Conservation (phyloP, 2,113 vertebrate species). For the Clarias macrocephalus region DNA sequence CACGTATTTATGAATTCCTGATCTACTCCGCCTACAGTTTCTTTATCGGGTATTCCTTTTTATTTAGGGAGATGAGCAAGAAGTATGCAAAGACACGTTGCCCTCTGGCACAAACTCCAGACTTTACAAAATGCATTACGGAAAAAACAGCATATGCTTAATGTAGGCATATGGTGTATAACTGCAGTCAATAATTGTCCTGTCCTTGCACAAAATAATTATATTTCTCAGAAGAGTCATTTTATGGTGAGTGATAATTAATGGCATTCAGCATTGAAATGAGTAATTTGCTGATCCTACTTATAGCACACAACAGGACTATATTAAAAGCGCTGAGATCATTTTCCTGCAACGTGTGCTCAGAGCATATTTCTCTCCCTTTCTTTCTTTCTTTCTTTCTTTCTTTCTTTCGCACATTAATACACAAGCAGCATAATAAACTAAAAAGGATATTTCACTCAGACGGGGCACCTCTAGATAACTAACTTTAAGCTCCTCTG, state of each 20-base stretch:
- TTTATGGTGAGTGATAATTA: slow-evolving; percentile 49
- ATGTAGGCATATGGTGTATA: slow-evolving; percentile 33
- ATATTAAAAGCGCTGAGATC: slow-evolving; percentile 40
- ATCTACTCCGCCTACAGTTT: background rate
- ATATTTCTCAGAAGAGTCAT: slow-evolving; percentile 44
- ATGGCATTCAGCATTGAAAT: slow-evolving; percentile 40
- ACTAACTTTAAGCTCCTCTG: no score
- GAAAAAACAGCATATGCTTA: slow-evolving; percentile 15
- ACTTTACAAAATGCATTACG: slow-evolving; percentile 4
- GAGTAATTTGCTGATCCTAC: slow-evolving; percentile 31
- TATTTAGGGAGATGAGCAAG: background rate
- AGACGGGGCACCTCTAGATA: slow-evolving; percentile 35
- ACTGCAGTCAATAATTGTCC: slow-evolving; percentile 36
- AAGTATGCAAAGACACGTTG: slow-evolving; percentile 3
- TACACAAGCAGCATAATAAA: background rate
- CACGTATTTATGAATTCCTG: slow-evolving; percentile 6
- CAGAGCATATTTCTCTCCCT: background rate
- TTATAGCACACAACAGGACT: slow-evolving; percentile 35
- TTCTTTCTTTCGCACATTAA: slow-evolving; percentile 29
- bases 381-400: slow-evolving; percentile 13
- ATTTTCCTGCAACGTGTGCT: slow-evolving; percentile 6
- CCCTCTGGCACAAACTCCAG: slow-evolving; percentile 28
- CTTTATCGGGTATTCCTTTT: no score
- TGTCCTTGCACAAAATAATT: slow-evolving; percentile 32
- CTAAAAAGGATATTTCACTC: slow-evolving; percentile 18